phyloP scores from a whole-genome alignment of 1,140 invertebrate genomes.

The Leptopilina boulardi region DNA sequence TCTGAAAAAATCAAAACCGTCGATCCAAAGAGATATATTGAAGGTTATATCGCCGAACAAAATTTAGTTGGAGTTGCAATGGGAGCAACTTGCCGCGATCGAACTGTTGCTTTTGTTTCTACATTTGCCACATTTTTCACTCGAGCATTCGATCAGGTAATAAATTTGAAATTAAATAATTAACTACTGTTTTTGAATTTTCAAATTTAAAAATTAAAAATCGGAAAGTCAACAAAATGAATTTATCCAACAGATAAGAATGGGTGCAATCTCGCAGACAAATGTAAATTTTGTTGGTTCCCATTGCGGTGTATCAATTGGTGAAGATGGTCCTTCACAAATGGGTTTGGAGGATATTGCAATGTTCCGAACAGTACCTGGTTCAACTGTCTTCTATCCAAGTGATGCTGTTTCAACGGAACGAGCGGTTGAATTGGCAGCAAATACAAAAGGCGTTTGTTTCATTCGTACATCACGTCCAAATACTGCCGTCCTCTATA shows the following conservation, averaged over 20 bases:
- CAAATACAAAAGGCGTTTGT: conserved; percentile 96
- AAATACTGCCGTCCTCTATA: conserved; percentile 91
- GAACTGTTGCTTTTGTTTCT: conserved; percentile 94
- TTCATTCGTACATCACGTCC: conserved; percentile 97
- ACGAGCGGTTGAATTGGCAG: conserved; percentile 95
- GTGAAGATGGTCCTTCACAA: conserved; percentile 99
- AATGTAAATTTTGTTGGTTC: conserved; percentile 98
- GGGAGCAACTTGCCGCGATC: conserved; percentile 91
- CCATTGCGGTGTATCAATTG: conserved; percentile 96
- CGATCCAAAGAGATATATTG: conserved; percentile 88
- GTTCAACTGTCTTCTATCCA: conserved; percentile 97
- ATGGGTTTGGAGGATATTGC: conserved; percentile 99
- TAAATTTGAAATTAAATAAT: neutral
- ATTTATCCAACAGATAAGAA: conserved; percentile 85
- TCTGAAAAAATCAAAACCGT: conserved; percentile 93
- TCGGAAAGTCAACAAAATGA: no score
- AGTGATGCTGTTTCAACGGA: conserved; percentile 96
- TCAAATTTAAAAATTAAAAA: neutral
- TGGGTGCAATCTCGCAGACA: conserved; percentile 99
- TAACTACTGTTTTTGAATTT: neutral
- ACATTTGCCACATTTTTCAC: conserved; percentile 99
- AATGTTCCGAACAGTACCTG: conserved; percentile 95
- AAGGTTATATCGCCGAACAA: conserved; percentile 99
- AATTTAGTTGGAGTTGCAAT: conserved; percentile 97
- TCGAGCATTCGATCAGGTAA: conserved; percentile 94